Base-by-base conservation (phyloP, 2,113 vertebrate species). In the Promerops cafer region DNA sequence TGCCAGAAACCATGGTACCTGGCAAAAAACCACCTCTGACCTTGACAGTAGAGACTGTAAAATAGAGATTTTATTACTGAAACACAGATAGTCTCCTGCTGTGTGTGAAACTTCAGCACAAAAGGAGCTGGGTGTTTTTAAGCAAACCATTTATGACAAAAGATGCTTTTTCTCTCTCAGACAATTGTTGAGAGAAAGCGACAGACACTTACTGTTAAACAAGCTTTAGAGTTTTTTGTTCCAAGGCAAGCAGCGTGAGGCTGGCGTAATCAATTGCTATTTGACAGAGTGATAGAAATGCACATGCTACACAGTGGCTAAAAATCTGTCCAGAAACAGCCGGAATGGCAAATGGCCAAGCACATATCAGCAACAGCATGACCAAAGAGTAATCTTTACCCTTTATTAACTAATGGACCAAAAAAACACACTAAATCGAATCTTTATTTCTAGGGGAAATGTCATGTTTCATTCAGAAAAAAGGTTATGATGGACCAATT, bases 111-210 rank as follows among this genome's bases (percentile, higher is more conserved):
- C 75, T 80, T 70, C 42, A 68, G 39, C 79, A 94, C 90, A 93
- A 93, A 92, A 72, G 56, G n/a, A 93, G 42, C 56, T 80, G 82
- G 44, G 40, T 83, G 72, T 74, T 96, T 90, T 92, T 86, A 95
- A 90, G 82, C 85, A 92, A 86, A 86, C 88, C 64, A 89, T 93
- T 93, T 90, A 60, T 88, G 78, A 94, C 60, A 96, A 96, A 93
- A 86, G 79, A 66, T 49, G 68, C 42, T 64, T 84, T 94, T 91
- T 70, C 53, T 90, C 69, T 71, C 63, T 83, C 68, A 63, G 64
- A 40, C 82, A 88, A 35, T 92, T 93, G 71, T 90, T 54, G 75
- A 63, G 74, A 83, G 60, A 91, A 93, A 95, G 68, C 0, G 0
- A 35, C 49, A 70, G 63, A 63, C 71, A 21, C 57, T 88, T 70